Base-by-base conservation (phyloP, 2,797 vertebrate genomes). In the Glossophaga mutica region DNA sequence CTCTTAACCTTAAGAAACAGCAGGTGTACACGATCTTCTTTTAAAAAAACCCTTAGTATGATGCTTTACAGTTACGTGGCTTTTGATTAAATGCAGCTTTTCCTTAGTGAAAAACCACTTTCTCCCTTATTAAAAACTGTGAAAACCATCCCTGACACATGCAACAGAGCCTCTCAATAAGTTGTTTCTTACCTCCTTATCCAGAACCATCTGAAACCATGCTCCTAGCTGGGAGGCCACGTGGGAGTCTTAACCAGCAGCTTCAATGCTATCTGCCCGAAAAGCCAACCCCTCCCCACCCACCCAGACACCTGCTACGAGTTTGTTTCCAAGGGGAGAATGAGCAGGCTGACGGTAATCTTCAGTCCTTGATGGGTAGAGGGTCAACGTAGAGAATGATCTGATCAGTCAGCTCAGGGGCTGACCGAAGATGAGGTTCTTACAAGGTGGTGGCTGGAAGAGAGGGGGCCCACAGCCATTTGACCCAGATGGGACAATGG, bases 251-350 rank as follows among this genome's bases (percentile, higher is more conserved):
- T 67, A 39, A 18, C n/a, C 81, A 57, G 81, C 86, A 76, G 55
- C 71, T 74, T 79, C 39, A n/a, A 22, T 0, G 44, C 34, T 7
- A 42, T 34, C 14, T 29, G 67, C 46, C 46, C 4, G 2, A 32
- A 70, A 73, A 76, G n/a, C 10, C 14, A 8, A 6, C 19, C 21
- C 18, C 22, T n/a, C 21, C 29, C 46, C 89, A 62, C 11, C 8
- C 42, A 7, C 86, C 62, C 44, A 78, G 50, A 74, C 91, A 95
- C 90, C 96, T 97, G 95, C 87, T 83, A 21, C 68, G 6, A 32
- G 82, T 65, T 79, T 89, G 78, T 88, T 88, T 92, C 77, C 73
- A 70, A 48, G 42, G 46, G 34, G 26, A 92, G 48, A 39, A 50
- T 0, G 22, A 62, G 44, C 22, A 26, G 52, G 34, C n/a, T 83